These are phyloP conservation scores for Cotesia chilonis DNA, from an alignment of 1,140 invertebrate species.

Conservation along the genomic window DNA sequence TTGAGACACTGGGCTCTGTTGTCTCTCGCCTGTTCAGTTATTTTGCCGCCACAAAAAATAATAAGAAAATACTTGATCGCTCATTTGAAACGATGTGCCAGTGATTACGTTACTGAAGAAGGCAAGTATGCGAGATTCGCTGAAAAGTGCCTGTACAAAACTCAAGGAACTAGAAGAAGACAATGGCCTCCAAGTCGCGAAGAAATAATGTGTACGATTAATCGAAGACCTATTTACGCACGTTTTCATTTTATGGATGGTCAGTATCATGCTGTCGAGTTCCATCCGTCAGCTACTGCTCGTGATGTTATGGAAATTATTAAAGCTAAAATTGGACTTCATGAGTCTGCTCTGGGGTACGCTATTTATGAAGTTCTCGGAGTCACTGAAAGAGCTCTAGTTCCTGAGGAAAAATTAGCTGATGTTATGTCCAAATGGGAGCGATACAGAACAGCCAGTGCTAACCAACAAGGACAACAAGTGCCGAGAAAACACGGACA, in stretches of 20 bases:
- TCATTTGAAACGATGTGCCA: constrained; percentile 87
- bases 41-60: constrained; percentile 83
- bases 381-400: constrained; percentile 82
- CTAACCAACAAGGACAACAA: constrained; percentile 58
- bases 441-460: constrained; percentile 75
- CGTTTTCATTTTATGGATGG: constrained; percentile 94
- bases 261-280: constrained; percentile 93
- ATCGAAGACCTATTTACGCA: constrained; percentile 88
- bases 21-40: constrained; percentile 86
- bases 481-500: constrained; percentile 66
- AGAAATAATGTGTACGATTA: constrained; percentile 92
- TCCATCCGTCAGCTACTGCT: constrained; percentile 93
- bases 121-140: constrained; percentile 94
- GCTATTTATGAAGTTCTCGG: constrained; percentile 84
- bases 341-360: constrained; percentile 82
- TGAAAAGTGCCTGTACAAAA: constrained; percentile 88
- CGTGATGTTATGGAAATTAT: constrained; percentile 89
- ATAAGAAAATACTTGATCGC: constrained; percentile 89
- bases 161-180: constrained; percentile 83
- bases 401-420: constrained; percentile 86
- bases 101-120: constrained; percentile 90
- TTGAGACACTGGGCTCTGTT: constrained; percentile 92
- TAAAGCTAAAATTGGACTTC: constrained; percentile 91
- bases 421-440: constrained; percentile 98
- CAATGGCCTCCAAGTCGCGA: constrained; percentile 93